phyloP scores from a whole-genome alignment of 2,888 invertebrate species.

The Orthosia gracilis region DNA sequence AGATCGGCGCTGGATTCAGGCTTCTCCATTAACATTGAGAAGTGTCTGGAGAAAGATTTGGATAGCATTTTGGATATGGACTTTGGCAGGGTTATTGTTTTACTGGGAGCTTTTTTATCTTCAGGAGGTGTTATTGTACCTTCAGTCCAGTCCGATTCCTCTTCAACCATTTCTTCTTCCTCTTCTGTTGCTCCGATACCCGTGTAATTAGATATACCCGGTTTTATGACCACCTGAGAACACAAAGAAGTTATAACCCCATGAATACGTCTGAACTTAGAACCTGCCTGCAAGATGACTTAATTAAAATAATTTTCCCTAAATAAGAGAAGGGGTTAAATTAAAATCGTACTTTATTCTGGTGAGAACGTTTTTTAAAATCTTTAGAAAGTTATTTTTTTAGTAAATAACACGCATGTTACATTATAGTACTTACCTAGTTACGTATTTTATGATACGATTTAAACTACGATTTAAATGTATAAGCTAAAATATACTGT shows the following conservation, averaged over 20 bases:
- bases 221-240: slow-evolving; percentile 58
- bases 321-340: neutral
- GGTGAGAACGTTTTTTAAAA: too few species aligned
- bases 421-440: too few species aligned
- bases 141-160: slow-evolving; percentile 77
- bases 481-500: too few species aligned
- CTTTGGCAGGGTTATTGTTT: slow-evolving; percentile 66
- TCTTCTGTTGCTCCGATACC: slow-evolving; percentile 65
- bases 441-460: neutral
- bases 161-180: slow-evolving; percentile 68
- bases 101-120: slow-evolving; percentile 51
- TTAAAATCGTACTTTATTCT: neutral
- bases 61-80: slow-evolving; percentile 65
- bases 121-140: slow-evolving; percentile 65
- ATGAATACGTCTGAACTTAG: neutral
- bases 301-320: neutral
- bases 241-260: neutral
- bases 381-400: too few species aligned
- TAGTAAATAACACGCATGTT: too few species aligned
- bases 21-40: slow-evolving; percentile 71
- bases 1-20: slow-evolving; percentile 41
- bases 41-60: slow-evolving; percentile 74
- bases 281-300: neutral
- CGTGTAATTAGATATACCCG: slow-evolving; percentile 70
- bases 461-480: too few species aligned